phyloP scores from a whole-genome alignment of 2,113 vertebrate species.

The Brachypodius melanocephalos region DNA sequence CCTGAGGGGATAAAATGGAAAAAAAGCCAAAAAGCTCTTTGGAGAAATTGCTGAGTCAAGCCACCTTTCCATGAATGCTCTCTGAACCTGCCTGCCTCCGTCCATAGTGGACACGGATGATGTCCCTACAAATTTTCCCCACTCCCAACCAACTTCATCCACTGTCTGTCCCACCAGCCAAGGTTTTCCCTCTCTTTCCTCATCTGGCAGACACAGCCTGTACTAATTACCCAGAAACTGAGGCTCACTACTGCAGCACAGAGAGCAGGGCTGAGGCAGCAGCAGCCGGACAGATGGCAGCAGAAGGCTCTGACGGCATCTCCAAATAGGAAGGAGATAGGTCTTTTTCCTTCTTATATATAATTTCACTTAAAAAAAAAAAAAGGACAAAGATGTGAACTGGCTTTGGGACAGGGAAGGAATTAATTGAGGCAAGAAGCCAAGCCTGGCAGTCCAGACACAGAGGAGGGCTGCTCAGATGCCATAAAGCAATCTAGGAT shows the following conservation, averaged over 20 bases:
- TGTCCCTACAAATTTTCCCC: fast-evolving
- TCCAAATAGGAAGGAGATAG: neutral
- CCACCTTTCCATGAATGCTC: fast-evolving
- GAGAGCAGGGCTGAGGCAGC: neutral
- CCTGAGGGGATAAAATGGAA: neutral
- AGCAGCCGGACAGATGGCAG: fast-evolving
- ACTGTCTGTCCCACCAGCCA: fast-evolving
- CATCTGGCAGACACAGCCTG: neutral
- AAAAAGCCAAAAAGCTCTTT: neutral
- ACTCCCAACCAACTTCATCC: neutral
- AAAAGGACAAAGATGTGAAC: neutral
- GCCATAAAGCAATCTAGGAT: fast-evolving
- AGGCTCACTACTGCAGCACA: neutral
- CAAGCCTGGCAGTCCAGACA: neutral
- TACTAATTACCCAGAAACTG: neutral
- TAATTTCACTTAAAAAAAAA: neutral
- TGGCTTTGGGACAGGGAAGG: neutral
- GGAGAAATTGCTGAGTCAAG: neutral
- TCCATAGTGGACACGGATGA: fast-evolving
- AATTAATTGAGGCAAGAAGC: neutral
- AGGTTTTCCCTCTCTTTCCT: neutral
- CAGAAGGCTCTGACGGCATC: neutral
- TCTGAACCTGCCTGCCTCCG: neutral
- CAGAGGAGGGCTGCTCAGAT: neutral
- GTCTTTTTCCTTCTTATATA: neutral